Percentiles rank a stretch among this genome's conserved stretches.
phyloP scores from a whole-genome alignment of 2,797 vertebrate species.

The Onychomys torridus region DNA sequence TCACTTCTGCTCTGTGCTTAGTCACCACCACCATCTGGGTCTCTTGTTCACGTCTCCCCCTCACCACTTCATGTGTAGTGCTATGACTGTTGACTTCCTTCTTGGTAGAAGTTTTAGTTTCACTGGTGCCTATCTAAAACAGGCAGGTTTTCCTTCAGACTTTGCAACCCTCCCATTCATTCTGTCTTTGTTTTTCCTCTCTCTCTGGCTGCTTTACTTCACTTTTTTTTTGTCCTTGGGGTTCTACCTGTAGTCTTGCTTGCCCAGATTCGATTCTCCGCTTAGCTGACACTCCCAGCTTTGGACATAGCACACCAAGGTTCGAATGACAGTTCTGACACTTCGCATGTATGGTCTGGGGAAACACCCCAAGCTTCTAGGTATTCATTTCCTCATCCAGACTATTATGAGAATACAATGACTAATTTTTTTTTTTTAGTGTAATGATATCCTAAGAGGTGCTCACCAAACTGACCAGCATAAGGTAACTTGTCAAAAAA shows the following conservation, averaged over 20 bases:
- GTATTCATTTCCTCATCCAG: conserved; percentile 11
- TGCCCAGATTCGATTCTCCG: background rate
- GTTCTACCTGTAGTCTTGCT: conserved; percentile 5
- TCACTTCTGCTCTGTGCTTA: background rate
- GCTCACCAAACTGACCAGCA: background rate
- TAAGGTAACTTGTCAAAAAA: conserved; percentile 38
- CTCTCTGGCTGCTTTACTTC: background rate
- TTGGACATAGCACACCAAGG: background rate
- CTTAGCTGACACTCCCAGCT: background rate
- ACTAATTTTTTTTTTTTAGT: background rate
- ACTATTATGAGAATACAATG: background rate
- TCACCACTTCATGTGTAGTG: background rate
- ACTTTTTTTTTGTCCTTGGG: background rate
- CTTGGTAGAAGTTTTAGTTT: background rate
- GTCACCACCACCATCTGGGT: background rate
- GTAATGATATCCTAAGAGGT: conserved; percentile 26
- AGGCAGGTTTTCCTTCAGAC: background rate
- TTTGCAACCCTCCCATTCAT: background rate
- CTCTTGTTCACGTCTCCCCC: background rate
- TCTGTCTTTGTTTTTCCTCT: background rate
- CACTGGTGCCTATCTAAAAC: background rate
- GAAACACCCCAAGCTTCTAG: conserved; percentile 42
- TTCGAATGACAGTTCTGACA: conserved; percentile 3
- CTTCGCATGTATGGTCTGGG: background rate
- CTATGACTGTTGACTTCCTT: background rate